Conservation (phyloP, 2,888 invertebrate species). For the Heteropelma amictum region DNA sequence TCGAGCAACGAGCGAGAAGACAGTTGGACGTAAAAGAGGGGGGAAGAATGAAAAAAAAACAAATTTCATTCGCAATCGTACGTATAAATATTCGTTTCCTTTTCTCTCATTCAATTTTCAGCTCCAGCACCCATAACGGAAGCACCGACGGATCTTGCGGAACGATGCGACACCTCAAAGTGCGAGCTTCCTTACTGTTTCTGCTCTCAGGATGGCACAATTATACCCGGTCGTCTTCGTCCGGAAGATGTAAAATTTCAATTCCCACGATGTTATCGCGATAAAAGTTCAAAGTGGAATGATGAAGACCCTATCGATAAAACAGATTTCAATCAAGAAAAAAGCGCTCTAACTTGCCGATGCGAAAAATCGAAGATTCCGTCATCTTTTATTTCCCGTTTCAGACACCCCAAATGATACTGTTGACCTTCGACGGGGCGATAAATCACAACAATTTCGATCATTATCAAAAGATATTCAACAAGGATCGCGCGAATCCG, state of each 20-base stretch:
- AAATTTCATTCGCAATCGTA: background rate
- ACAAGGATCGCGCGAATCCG: conserved; percentile 88
- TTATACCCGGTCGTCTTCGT: conserved; percentile 90
- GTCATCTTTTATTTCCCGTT: no score
- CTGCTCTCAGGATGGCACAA: conserved; percentile 94
- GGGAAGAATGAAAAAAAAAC: background rate
- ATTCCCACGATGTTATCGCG: no score
- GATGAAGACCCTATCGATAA: background rate
- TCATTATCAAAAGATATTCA: conserved; percentile 91
- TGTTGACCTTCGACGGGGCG: conserved; percentile 95
- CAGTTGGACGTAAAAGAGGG: background rate
- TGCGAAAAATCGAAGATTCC: conserved; percentile 3
- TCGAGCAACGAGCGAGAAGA: background rate
- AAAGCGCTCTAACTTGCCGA: background rate
- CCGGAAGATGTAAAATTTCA: conserved; percentile 88
- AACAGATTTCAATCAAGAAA: background rate
- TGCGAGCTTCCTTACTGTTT: conserved; percentile 93
- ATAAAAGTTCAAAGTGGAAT: background rate
- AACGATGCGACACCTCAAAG: conserved; percentile 86
- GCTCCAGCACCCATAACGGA: conserved; percentile 91
- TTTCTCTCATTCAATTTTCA: conserved; percentile 75
- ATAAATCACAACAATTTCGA: conserved; percentile 95
- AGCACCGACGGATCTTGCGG: conserved; percentile 88
- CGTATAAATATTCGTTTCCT: background rate
- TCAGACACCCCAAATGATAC: conserved; percentile 95